A percentile compares a stretch with the other conserved stretches of the same genome.
Conservation (phyloP, 2,888 invertebrate genomes). For the Artemia sinica region DNA sequence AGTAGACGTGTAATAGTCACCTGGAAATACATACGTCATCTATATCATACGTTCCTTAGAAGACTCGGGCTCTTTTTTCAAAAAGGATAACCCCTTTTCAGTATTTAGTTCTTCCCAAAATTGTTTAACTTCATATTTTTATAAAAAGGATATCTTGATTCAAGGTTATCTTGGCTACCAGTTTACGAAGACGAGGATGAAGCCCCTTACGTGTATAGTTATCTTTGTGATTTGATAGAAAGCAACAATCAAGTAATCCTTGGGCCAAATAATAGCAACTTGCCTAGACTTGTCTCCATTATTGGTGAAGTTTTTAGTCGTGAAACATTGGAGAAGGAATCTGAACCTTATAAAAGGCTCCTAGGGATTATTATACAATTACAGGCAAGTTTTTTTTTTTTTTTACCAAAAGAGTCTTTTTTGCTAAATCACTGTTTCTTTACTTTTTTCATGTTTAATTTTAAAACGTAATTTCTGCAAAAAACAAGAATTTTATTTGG, state of each 20-base stretch:
- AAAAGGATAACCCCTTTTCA: no score
- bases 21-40: no score
- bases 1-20: no score
- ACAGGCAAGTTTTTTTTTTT: constrained; percentile 42
- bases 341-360: constrained; percentile 59
- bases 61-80: no score
- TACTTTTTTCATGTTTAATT: no score
- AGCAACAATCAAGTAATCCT: constrained; percentile 69
- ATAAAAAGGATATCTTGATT: background rate
- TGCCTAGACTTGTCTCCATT: constrained; percentile 68
- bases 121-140: no score
- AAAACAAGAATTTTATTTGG: no score
- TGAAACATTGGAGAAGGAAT: constrained; percentile 57
- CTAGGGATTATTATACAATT: constrained; percentile 67
- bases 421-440: no score
- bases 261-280: constrained; percentile 69
- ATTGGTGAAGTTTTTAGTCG: constrained; percentile 75
- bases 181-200: constrained; percentile 91
- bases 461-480: no score
- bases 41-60: no score
- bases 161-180: constrained; percentile 77
- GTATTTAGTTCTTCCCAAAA: no score
- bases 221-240: constrained; percentile 86
- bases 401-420: no score
- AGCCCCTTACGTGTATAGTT: constrained; percentile 83